Conservation (phyloP, 1,140 invertebrate genomes). For the Oncopeltus fasciatus region DNA sequence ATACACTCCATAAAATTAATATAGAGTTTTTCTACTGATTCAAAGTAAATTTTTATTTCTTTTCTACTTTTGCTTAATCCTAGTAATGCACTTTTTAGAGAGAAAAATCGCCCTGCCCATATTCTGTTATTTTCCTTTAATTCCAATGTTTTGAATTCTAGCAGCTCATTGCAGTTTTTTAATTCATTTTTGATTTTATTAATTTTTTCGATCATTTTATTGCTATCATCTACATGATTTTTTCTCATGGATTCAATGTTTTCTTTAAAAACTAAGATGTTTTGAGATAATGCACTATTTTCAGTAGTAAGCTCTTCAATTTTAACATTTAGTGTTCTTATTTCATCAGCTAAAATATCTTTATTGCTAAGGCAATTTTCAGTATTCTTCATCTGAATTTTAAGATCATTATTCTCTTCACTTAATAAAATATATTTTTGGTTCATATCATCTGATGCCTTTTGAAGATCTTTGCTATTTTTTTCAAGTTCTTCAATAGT, state of each 20-base stretch:
- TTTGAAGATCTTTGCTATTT: too few species aligned
- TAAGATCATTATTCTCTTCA: too few species aligned
- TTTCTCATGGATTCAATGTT: neutral
- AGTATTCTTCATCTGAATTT: too few species aligned
- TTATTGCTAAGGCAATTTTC: neutral
- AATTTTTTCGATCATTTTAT: neutral
- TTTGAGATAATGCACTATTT: neutral
- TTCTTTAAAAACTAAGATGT: neutral
- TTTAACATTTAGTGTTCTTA: neutral
- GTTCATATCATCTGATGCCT: too few species aligned
- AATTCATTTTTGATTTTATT: constrained; percentile 1
- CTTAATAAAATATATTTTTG: too few species aligned
- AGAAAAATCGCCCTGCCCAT: constrained; percentile 12
- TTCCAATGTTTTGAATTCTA: constrained; percentile 7
- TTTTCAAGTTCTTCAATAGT: too few species aligned
- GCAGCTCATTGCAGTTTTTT: constrained; percentile 2
- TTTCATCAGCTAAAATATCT: neutral
- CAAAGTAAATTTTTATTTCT: constrained; percentile 4
- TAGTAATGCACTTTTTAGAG: constrained; percentile 7
- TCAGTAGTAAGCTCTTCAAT: neutral
- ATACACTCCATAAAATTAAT: neutral
- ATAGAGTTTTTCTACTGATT: neutral
- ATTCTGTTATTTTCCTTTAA: constrained; percentile 11
- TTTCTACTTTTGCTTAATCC: constrained; percentile 5
- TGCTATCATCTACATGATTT: neutral